Conservation (phyloP, 1,140 invertebrate species). For the Parasteatoda tepidariorum region DNA sequence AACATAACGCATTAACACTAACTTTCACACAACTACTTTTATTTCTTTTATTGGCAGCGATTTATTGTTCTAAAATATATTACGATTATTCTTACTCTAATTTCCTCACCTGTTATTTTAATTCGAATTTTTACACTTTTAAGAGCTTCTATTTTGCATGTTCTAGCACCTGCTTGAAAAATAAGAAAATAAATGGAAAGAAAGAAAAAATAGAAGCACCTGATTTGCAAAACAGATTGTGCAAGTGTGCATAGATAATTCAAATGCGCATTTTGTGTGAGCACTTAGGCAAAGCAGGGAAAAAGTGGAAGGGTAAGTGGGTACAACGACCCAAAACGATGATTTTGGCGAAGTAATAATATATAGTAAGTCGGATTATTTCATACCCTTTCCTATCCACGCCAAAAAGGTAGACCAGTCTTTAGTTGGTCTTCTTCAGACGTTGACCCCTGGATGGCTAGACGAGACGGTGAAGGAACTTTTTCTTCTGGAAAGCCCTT, state of each 20-base stretch:
- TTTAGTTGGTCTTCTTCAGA: conserved; percentile 10
- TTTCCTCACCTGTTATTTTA: too few species aligned
- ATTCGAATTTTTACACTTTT: too few species aligned
- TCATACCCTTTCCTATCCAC: too few species aligned
- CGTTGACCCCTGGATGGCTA: conserved; percentile 20
- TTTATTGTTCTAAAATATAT: too few species aligned
- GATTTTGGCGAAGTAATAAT: conserved; percentile 29
- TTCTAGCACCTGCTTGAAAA: neutral
- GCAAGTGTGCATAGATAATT: too few species aligned
- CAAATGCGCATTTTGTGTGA: conserved; percentile 12
- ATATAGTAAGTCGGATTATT: neutral
- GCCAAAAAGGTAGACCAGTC: neutral
- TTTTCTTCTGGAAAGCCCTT: neutral
- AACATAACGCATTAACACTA: too few species aligned
- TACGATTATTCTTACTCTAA: too few species aligned
- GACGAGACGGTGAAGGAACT: conserved; percentile 51
- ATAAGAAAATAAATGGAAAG: neutral
- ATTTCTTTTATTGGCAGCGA: too few species aligned
- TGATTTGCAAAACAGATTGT: too few species aligned
- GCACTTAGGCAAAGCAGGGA: neutral
- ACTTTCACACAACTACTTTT: too few species aligned
- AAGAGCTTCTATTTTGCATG: neutral
- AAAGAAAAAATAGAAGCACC: neutral
- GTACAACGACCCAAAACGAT: conserved; percentile 1
- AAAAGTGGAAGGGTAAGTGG: neutral